Conservation (phyloP, 2,797 vertebrate species). For the Mormyrus proboscirostris region DNA sequence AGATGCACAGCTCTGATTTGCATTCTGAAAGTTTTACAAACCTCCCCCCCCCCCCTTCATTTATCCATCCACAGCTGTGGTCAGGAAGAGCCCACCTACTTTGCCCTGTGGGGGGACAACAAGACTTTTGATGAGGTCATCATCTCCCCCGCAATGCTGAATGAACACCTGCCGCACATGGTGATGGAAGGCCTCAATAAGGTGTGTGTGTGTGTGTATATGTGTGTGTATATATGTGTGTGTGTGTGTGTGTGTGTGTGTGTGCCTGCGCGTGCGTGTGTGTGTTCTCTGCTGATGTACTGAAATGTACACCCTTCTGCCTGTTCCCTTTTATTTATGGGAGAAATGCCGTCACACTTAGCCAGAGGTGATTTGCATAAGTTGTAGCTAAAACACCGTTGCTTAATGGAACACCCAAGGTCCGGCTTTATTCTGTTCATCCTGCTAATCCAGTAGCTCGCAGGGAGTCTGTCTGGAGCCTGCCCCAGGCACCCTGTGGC, state of each 20-base stretch:
- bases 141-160: conserved; percentile 97
- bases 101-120: conserved; percentile 97
- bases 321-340: background rate
- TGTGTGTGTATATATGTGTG: background rate
- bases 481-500: background rate
- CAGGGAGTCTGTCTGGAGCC: background rate
- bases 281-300: background rate
- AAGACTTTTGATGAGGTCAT: conserved; percentile 97
- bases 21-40: background rate
- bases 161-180: conserved; percentile 94
- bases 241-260: background rate
- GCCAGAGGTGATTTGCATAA: background rate
- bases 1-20: background rate
- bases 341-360: background rate
- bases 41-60: background rate
- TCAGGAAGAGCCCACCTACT: conserved; percentile 98
- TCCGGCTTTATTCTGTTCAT: background rate
- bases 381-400: background rate
- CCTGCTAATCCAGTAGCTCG: background rate
- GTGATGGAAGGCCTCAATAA: conserved; percentile 98
- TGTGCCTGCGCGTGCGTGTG: background rate
- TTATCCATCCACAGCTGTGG: conserved; percentile 70
- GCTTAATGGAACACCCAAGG: background rate
- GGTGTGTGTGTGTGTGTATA: conserved; percentile 30
- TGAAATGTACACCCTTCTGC: no score